Evolutionary conservation across 2,113 vertebrate species (phyloP).

Genomic region (Pampusana beccarii): DNA sequence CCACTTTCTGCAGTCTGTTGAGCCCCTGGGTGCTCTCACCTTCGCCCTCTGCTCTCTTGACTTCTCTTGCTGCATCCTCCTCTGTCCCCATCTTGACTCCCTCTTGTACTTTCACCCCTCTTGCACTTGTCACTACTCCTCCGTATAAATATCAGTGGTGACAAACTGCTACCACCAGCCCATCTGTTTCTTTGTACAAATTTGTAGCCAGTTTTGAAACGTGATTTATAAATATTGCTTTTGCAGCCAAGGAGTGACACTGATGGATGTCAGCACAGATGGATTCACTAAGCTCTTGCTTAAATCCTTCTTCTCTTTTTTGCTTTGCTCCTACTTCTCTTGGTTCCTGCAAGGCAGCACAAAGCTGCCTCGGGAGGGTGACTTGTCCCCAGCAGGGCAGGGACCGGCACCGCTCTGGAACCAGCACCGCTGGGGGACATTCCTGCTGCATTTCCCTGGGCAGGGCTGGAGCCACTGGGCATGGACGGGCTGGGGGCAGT

Average conservation of each 20-base stretch:
- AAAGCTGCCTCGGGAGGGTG: background rate
- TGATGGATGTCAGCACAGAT: conserved; percentile 82
- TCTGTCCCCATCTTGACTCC: background rate
- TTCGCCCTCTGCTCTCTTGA: rapidly evolving
- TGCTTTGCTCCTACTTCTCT: conserved; percentile 31
- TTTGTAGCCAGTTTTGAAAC: conserved; percentile 82
- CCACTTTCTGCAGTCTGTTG: background rate
- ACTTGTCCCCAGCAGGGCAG: background rate
- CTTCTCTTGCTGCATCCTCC: background rate
- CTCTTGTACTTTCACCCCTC: conserved; percentile 24
- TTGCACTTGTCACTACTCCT: conserved; percentile 14
- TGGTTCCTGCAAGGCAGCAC: background rate
- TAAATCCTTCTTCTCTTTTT: conserved; percentile 38
- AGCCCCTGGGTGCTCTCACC: background rate
- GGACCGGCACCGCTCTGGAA: rapidly evolving
- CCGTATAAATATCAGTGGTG: conserved; percentile 70
- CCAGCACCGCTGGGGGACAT: too few relatives aligned
- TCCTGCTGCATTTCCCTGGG: too few relatives aligned
- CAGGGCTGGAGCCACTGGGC: background rate
- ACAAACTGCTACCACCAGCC: conserved; percentile 75
- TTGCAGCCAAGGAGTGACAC: conserved; percentile 80
- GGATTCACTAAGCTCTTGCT: conserved; percentile 63
- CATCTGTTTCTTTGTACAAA: conserved; percentile 84
- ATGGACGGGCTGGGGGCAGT: too few relatives aligned
- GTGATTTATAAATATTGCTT: conserved; percentile 86